Percentiles rank a stretch among this genome's conserved stretches.
These are phyloP conservation scores for Zele albiditarsus DNA, from an alignment of 2,888 invertebrate species.

Conservation along the genomic window DNA sequence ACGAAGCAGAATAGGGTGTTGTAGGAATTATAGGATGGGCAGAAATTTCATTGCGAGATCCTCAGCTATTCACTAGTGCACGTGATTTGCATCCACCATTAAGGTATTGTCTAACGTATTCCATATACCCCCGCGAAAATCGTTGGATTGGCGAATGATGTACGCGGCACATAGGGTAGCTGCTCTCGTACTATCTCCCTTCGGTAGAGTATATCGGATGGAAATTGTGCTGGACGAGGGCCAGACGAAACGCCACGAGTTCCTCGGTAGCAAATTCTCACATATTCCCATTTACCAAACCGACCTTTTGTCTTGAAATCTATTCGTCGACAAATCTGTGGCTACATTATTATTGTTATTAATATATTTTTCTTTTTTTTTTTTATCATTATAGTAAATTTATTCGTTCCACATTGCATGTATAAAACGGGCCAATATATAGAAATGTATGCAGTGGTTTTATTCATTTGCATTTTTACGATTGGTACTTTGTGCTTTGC, in stretches of 20 bases:
- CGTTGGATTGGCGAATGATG: conserved; percentile 31
- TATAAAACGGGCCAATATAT: background rate
- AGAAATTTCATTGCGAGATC: conserved; percentile 28
- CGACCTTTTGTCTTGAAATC: conserved; percentile 24
- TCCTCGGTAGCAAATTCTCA: background rate
- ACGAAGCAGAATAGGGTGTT: background rate
- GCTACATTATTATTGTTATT: background rate
- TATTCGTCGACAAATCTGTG: background rate
- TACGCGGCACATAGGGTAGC: conserved; percentile 7
- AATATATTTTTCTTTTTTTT: background rate
- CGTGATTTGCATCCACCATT: conserved; percentile 35
- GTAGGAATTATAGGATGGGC: conserved; percentile 18
- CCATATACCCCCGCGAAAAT: conserved; percentile 3
- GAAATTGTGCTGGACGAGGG: conserved; percentile 37
- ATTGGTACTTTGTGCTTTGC: background rate
- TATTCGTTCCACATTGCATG: background rate
- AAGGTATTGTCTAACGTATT: conserved; percentile 34
- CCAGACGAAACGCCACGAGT: conserved; percentile 34
- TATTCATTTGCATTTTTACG: background rate
- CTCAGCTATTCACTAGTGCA: conserved; percentile 23
- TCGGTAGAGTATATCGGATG: conserved; percentile 6
- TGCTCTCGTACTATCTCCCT: background rate
- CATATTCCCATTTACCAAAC: background rate
- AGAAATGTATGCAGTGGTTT: background rate
- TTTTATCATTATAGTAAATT: background rate